Conservation (phyloP, 2,113 vertebrate species). For the Lates calcarifer region DNA sequence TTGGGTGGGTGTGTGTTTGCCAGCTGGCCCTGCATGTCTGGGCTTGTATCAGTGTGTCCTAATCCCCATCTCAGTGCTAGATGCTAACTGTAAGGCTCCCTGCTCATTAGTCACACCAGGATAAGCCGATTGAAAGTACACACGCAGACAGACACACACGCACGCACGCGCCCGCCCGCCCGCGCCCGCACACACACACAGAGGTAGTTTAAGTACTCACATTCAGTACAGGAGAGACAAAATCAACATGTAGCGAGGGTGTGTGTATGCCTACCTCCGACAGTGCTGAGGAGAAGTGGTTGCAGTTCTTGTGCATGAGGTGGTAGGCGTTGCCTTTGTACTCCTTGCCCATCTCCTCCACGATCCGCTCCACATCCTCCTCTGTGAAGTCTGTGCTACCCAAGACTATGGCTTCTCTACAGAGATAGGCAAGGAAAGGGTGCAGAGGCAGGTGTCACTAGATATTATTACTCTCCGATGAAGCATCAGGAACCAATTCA, state of each 20-base stretch:
- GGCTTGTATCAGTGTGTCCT: constrained; percentile 70
- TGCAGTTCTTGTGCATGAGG: constrained; percentile 99
- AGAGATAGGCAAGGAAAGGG: constrained; percentile 2
- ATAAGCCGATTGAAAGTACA: constrained; percentile 61
- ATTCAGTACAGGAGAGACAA: neutral
- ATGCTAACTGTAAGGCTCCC: constrained; percentile 64
- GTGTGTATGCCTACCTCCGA: constrained; percentile 88
- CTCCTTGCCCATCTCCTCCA: constrained; percentile 98
- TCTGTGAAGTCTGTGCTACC: constrained; percentile 98
- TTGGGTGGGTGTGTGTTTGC: constrained; percentile 22
- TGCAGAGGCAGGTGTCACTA: neutral
- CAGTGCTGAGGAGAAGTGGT: constrained; percentile 98
- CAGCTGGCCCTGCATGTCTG: constrained; percentile 65
- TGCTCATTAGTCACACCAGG: constrained; percentile 73
- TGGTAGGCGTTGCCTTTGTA: constrained; percentile 99
- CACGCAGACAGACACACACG: constrained; percentile 15
- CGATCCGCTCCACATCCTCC: constrained; percentile 96
- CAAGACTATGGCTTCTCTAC: constrained; percentile 96
- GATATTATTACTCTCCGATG: neutral
- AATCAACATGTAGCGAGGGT: neutral
- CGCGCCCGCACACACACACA: constrained; percentile 1
- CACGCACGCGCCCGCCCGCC: constrained; percentile 30
- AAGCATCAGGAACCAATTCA: neutral
- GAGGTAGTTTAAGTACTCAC: neutral
- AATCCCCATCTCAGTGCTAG: constrained; percentile 70